A percentile compares a stretch with the other conserved stretches of the same genome.
These are phyloP conservation scores for Podarcis muralis DNA, from an alignment of 2,113 vertebrate species.

Conservation along the genomic window DNA sequence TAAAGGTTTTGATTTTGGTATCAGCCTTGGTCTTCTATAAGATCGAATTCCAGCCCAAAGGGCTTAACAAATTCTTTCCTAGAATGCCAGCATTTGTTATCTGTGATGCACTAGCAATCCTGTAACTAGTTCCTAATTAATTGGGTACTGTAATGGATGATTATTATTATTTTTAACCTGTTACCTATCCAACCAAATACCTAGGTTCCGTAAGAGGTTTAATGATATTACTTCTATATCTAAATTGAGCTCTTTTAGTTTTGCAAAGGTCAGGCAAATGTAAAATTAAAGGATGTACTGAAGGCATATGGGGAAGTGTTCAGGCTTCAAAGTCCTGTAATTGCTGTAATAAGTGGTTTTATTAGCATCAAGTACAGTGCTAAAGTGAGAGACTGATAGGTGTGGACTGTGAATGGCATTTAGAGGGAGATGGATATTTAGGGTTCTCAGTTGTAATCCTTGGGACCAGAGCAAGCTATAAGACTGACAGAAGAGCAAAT, in stretches of 20 bases:
- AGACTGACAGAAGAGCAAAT: no score
- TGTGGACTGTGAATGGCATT: background rate
- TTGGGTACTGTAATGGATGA: background rate
- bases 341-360: conserved; percentile 16
- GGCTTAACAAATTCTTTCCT: background rate
- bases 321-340: background rate
- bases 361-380: conserved; percentile 17
- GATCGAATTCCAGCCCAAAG: background rate
- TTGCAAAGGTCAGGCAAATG: conserved; percentile 23
- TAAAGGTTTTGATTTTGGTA: background rate
- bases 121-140: background rate
- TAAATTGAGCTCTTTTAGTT: background rate
- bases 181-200: background rate
- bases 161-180: background rate
- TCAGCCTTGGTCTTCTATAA: background rate
- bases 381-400: background rate
- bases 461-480: background rate
- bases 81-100: background rate
- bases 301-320: background rate
- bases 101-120: background rate
- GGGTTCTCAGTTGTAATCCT: background rate
- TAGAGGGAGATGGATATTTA: background rate
- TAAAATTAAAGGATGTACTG: conserved; percentile 25
- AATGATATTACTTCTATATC: conserved; percentile 33
- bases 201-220: background rate